Conservation (phyloP, 2,113 vertebrate genomes). For the Aleadryas rufinucha region DNA sequence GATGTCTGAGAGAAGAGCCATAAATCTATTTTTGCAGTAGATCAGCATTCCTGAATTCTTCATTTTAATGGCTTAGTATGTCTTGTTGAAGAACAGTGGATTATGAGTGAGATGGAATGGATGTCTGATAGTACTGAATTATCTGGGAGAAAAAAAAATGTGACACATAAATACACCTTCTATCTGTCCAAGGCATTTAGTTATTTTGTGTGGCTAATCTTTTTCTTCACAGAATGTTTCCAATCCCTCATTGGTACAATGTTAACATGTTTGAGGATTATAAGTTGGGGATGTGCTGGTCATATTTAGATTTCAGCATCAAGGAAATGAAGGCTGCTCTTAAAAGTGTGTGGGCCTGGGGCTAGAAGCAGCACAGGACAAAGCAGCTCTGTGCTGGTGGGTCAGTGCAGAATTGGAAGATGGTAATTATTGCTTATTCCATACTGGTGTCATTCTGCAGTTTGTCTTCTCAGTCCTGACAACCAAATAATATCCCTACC, state of each 20-base stretch:
- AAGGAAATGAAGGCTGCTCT: not conserved
- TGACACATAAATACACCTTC: constrained; percentile 26
- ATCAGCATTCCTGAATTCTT: constrained; percentile 25
- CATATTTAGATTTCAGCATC: not conserved
- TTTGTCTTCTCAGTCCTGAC: not conserved
- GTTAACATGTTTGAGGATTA: not conserved
- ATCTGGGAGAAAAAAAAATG: not conserved
- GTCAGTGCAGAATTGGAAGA: not conserved
- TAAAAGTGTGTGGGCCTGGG: not conserved
- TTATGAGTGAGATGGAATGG: not conserved
- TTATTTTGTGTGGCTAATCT: constrained; percentile 7
- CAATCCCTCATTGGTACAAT: not conserved
- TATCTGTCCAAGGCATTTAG: not conserved
- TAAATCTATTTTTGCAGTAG: constrained; percentile 34
- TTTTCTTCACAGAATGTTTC: not conserved
- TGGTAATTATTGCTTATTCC: not conserved
- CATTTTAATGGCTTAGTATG: constrained; percentile 28
- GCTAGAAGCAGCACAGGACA: not conserved
- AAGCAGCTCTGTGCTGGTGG: not conserved
- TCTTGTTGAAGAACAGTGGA: constrained; percentile 8
- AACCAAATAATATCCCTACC: not conserved
- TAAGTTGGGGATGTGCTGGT: not conserved
- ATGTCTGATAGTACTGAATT: constrained; percentile 14
- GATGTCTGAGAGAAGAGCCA: constrained; percentile 17
- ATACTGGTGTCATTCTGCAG: not conserved